A percentile compares a stretch with the other conserved stretches of the same genome.
phyloP scores from a whole-genome alignment of 2,113 vertebrate species.

The Phoenicopterus ruber region DNA sequence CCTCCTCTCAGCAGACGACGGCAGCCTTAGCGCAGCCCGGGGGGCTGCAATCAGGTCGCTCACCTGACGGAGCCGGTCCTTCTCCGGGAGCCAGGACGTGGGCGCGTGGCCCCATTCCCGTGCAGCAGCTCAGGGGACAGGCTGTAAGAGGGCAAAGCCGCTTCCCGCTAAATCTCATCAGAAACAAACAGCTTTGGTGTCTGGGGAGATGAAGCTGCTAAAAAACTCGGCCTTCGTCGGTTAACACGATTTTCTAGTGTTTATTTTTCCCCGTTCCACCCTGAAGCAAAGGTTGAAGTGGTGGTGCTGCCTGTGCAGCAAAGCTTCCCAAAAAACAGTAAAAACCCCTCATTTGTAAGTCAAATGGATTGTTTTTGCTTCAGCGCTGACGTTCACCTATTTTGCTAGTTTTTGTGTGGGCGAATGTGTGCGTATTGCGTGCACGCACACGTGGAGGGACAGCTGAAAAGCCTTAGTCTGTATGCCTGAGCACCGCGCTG shows the following conservation, averaged over 20 bases:
- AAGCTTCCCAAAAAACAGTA: neutral
- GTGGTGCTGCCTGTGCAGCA: neutral
- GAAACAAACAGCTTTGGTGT: neutral
- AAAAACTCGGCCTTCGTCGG: rapidly evolving
- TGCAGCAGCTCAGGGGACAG: rapidly evolving
- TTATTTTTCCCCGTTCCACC: neutral
- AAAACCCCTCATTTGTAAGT: neutral
- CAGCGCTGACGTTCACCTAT: neutral
- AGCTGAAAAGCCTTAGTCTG: neutral
- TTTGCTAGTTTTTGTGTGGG: neutral
- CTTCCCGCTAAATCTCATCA: neutral
- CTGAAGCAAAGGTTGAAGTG: neutral
- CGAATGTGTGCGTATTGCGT: neutral
- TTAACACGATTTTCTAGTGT: neutral
- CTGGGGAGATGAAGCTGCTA: neutral
- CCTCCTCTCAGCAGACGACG: neutral
- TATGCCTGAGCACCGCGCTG: neutral
- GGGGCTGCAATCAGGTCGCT: neutral
- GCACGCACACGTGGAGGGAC: neutral
- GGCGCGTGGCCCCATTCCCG: rapidly evolving
- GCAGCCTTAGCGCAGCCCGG: rapidly evolving
- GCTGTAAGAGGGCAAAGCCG: neutral
- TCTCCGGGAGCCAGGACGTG: rapidly evolving
- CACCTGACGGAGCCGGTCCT: rapidly evolving
- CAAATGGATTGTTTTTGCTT: neutral